These are phyloP conservation scores for Pelagia noctiluca DNA, from an alignment of 30 jellyfish, hydroid and myxozoan genomes.

Conservation along the genomic window DNA sequence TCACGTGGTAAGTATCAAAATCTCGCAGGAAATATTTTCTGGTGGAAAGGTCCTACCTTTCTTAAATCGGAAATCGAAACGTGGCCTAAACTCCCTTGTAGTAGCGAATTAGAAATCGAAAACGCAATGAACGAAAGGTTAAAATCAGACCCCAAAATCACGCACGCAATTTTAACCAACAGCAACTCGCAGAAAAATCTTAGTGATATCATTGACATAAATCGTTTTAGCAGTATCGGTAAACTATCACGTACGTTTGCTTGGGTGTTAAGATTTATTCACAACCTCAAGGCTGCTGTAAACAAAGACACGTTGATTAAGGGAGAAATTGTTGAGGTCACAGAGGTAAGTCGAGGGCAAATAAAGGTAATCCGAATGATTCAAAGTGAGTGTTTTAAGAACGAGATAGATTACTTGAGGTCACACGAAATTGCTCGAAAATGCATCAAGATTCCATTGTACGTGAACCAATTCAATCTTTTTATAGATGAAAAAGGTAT, in stretches of 20 bases:
- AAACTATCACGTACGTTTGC: conserved; percentile 4
- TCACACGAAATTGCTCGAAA: not conserved
- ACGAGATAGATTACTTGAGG: conserved; percentile 5
- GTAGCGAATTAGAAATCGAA: conserved; percentile 15
- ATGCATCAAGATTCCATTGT: conserved; percentile 4
- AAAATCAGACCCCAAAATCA: conserved; percentile 15
- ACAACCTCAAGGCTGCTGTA: not conserved
- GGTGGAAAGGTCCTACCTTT: conserved; percentile 72
- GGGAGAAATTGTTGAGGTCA: not conserved
- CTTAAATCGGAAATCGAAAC: conserved; percentile 11
- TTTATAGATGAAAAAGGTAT: conserved; percentile 24
- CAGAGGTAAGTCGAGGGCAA: not conserved
- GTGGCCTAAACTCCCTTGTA: conserved; percentile 43
- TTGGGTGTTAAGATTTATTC: conserved; percentile 13
- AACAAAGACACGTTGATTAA: not conserved
- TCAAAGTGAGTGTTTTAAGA: conserved; percentile 22
- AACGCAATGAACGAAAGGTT: conserved; percentile 30
- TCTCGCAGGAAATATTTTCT: conserved; percentile 34
- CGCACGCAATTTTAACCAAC: conserved; percentile 2
- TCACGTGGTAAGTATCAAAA: conserved; percentile 43
- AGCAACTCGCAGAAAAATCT: not conserved
- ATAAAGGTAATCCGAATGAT: conserved; percentile 8
- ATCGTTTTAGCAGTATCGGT: not conserved
- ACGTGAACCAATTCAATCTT: conserved; percentile 9
- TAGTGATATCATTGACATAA: not conserved